Base-by-base conservation (phyloP, 2,888 invertebrate species). In the Polymixis flavicincta region DNA sequence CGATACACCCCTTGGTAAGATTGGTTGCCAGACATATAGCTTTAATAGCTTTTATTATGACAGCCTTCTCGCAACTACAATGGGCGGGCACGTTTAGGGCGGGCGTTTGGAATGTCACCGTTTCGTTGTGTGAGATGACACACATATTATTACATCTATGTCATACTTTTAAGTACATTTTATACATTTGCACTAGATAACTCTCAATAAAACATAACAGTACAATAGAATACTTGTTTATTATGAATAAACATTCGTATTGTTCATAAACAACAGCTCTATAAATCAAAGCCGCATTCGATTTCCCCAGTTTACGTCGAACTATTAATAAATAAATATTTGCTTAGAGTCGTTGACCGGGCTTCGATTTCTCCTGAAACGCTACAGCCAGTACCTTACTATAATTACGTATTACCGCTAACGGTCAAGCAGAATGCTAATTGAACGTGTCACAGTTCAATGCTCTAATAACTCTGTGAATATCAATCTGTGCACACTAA, bases 361-460 rank as follows among this genome's bases (percentile, higher is more conserved):
- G 61, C 66, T 68, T 82, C 80, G 91, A 91, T 93, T 94, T 94
- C 93, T 90, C 91, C 84, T 89, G 82, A 87, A 89, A 87, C 83
- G 66, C 42, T 74, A 45, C 19, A 68, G n/a, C 11, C 17, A 66
- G 48, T 60, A 42, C 9, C 22, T n/a, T 64, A 42, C 11, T 48
- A 52, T 61, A 50, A 57, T 25, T 57, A 32, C 70, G 37, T 74
- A 85, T 83, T 86, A 88, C 83, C 86, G 87, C 83, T 92, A 92
- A 90, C 93, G 90, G 92, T 89, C 89, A 89, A 78, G 80, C 73
- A 72, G 80, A 85, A 89, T 90, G 89, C 85, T 93, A 93, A 94
- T 93, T 88, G 87, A 77, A 87, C 85, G 77, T 92, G 94, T 94
- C 92, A 94, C 93, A 95, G 93, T 94, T 95, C 93, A 93, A 91